Percentiles rank a stretch among this genome's conserved stretches.
phyloP scores from a whole-genome alignment of 1,140 invertebrate genomes.

The Calycopis cecrops region DNA sequence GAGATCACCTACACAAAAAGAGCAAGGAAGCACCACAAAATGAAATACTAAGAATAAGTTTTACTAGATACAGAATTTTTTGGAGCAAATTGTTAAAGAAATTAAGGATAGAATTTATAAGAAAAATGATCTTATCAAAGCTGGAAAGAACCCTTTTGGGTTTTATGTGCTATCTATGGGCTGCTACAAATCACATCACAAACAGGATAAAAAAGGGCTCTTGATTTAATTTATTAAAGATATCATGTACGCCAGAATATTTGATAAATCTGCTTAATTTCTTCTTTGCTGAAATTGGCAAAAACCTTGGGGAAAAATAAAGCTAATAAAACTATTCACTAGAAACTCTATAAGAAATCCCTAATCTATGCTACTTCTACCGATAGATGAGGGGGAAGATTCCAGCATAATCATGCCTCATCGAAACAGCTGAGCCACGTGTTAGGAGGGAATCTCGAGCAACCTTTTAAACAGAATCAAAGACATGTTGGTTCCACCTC shows the following conservation, averaged over 20 bases:
- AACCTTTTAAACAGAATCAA: neutral
- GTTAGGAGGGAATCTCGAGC: neutral
- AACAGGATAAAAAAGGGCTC: neutral
- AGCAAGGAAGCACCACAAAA: constrained; percentile 7
- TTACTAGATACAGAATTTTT: constrained; percentile 17
- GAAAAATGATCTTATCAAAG: constrained; percentile 3
- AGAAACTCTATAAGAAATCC: neutral
- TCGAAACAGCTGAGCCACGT: neutral
- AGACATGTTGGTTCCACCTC: neutral
- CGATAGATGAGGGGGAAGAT: neutral
- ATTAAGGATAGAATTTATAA: constrained; percentile 16
- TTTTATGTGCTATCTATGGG: neutral
- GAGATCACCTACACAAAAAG: constrained; percentile 18
- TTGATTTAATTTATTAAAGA: neutral
- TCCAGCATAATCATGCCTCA: constrained; percentile 1
- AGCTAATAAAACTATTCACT: too few relatives aligned
- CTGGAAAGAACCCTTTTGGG: neutral
- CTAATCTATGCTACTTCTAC: neutral
- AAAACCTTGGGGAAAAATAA: constrained; percentile 5
- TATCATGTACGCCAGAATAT: neutral
- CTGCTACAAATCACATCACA: neutral
- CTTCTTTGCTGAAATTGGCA: constrained; percentile 11
- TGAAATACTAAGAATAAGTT: constrained; percentile 8
- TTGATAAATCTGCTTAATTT: neutral
- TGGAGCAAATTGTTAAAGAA: constrained; percentile 19